Evolutionary conservation across 2,113 vertebrate species (phyloP).

Genomic region (Mugil cephalus): DNA sequence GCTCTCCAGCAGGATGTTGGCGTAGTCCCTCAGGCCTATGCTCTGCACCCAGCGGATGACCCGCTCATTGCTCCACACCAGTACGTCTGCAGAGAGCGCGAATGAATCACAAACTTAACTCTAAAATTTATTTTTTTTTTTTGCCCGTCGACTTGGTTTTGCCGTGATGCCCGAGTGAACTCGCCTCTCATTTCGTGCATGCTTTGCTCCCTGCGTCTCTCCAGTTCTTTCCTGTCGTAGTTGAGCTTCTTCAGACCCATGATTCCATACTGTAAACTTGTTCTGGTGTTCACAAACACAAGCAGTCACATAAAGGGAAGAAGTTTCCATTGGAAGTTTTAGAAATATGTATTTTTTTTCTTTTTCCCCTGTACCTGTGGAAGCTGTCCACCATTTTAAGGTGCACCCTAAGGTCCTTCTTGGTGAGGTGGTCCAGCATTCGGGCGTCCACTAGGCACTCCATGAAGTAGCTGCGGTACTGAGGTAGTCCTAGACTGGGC

Average conservation of each 20-base stretch:
- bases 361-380: constrained; percentile 93
- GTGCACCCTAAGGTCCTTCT: constrained; percentile 98
- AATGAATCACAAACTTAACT: no score
- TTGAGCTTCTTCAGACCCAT: constrained; percentile 99
- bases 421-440: constrained; percentile 99
- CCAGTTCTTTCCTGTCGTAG: constrained; percentile 98
- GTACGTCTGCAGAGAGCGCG: constrained; percentile 85
- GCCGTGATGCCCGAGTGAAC: neutral
- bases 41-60: constrained; percentile 98
- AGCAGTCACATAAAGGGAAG: constrained; percentile 4
- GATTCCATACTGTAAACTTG: constrained; percentile 99
- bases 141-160: neutral
- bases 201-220: constrained; percentile 95
- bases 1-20: constrained; percentile 96
- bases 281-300: constrained; percentile 86
- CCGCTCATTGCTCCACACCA: constrained; percentile 98
- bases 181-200: constrained; percentile 98
- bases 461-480: constrained; percentile 99
- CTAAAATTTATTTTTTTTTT: neutral
- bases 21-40: constrained; percentile 96
- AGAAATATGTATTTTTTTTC: no score
- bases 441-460: constrained; percentile 98
- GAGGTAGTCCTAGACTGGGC: constrained; percentile 97
- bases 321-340: no score
- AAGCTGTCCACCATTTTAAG: constrained; percentile 99